A percentile compares a stretch with the other conserved stretches of the same genome.
phyloP scores from a whole-genome alignment of 2,113 vertebrate genomes.

The Ophiodon elongatus region DNA sequence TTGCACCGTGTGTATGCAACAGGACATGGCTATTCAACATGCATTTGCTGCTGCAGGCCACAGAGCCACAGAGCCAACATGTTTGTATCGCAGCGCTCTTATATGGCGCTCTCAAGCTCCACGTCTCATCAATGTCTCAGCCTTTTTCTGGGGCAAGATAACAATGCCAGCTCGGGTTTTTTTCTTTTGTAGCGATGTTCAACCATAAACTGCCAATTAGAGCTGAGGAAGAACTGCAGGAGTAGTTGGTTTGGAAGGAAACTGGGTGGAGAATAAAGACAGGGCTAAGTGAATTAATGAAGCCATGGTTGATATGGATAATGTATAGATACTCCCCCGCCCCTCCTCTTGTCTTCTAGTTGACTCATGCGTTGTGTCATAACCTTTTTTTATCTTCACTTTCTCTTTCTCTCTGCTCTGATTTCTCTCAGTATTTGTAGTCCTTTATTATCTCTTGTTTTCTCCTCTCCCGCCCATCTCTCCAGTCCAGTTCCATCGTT shows the following conservation, averaged over 20 bases:
- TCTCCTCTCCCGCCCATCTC: slow-evolving; percentile 10
- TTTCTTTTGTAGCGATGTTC: slow-evolving; percentile 27
- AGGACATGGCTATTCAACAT: neutral
- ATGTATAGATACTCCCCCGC: slow-evolving; percentile 13
- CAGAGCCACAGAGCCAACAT: slow-evolving; percentile 31
- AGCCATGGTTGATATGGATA: slow-evolving; percentile 34
- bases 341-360: slow-evolving; percentile 16
- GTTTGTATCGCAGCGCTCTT: slow-evolving; percentile 5
- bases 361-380: slow-evolving; percentile 19
- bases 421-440: neutral
- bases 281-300: neutral
- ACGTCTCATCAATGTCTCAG: slow-evolving; percentile 43
- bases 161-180: slow-evolving; percentile 31
- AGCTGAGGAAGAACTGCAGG: slow-evolving; percentile 21
- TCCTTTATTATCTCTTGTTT: slow-evolving; percentile 24
- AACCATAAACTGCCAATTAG: slow-evolving; percentile 61
- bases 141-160: slow-evolving; percentile 37
- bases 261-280: neutral
- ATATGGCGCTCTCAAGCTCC: neutral
- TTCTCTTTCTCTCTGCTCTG: slow-evolving; percentile 21
- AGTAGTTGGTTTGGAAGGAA: slow-evolving; percentile 14
- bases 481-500: slow-evolving; percentile 20
- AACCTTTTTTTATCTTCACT: slow-evolving; percentile 17
- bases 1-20: slow-evolving; percentile 4
- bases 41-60: slow-evolving; percentile 1